A percentile compares a stretch with the other conserved stretches of the same genome.
These are phyloP conservation scores for human DNA, from an alignment of 2,113 vertebrate species.

Conservation along the genomic window DNA sequence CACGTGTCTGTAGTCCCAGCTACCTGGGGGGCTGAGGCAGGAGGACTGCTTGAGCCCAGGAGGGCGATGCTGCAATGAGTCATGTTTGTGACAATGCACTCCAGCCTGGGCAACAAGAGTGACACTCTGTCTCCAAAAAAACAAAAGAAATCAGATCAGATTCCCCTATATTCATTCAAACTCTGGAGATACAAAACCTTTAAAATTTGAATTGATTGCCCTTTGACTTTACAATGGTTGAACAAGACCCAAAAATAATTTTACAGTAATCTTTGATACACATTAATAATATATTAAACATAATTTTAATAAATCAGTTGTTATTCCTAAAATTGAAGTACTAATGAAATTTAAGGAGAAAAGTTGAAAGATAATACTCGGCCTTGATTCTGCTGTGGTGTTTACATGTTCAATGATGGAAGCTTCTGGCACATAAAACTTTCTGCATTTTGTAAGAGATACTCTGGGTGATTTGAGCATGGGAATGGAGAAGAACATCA, in stretches of 20 bases:
- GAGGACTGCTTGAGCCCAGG: not conserved
- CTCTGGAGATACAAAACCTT: not conserved
- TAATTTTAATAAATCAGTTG: not conserved
- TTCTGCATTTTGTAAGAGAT: conserved; percentile 24
- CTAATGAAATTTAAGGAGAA: not conserved
- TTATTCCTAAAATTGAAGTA: not conserved
- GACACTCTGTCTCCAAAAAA: not conserved
- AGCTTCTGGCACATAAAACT: not conserved
- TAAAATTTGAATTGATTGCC: not conserved
- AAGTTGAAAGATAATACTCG: not conserved
- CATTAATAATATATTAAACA: not conserved
- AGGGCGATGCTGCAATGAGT: not conserved
- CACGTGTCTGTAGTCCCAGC: not conserved
- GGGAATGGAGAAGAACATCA: not conserved
- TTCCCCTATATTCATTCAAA: not conserved
- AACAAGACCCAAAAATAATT: not conserved
- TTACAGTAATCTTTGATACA: not conserved
- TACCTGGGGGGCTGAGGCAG: not conserved
- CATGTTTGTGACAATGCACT: not conserved
- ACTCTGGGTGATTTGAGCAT: not conserved
- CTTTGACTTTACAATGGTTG: conserved; percentile 2
- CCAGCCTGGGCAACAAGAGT: not conserved
- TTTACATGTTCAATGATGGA: not conserved
- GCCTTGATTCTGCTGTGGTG: not conserved
- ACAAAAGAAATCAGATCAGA: not conserved